Percentiles rank a stretch among this genome's conserved stretches.
These are phyloP conservation scores for Cynopterus brachyotis DNA, from an alignment of 2,113 vertebrate genomes.

Conservation along the genomic window DNA sequence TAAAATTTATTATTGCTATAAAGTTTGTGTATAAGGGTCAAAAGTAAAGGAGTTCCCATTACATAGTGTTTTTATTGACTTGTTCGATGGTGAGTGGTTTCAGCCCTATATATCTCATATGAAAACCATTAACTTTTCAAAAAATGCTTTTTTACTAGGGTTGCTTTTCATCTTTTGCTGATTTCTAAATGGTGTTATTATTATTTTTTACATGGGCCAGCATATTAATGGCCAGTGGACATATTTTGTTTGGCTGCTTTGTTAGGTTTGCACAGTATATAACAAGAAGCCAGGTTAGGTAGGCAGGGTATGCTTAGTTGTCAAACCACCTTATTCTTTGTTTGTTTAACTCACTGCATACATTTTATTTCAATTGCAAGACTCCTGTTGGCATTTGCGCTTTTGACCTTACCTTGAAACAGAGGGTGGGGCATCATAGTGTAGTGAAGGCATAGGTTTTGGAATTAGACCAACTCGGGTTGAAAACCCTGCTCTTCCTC, in stretches of 20 bases:
- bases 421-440: not conserved
- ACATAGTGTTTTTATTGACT: not conserved
- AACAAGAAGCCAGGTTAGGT: not conserved
- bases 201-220: not conserved
- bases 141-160: not conserved
- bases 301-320: not conserved
- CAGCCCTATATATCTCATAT: not conserved
- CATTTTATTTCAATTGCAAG: constrained; percentile 10
- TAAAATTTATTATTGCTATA: not conserved
- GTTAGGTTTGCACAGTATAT: not conserved
- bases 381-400: not conserved
- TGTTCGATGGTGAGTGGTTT: not conserved
- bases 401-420: not conserved
- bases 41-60: not conserved
- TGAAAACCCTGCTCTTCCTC: not conserved
- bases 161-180: not conserved
- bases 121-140: not conserved
- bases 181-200: not conserved
- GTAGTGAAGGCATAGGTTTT: not conserved
- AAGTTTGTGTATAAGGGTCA: not conserved
- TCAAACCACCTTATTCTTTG: not conserved
- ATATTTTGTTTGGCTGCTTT: constrained; percentile 16
- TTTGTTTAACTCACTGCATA: not conserved
- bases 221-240: not conserved
- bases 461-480: not conserved